Evolutionary conservation across 64 coral and sea anemone species (phyloP), one percentile per base, ranked within the genome.

Genomic region (Pocillopora verrucosa): DNA sequence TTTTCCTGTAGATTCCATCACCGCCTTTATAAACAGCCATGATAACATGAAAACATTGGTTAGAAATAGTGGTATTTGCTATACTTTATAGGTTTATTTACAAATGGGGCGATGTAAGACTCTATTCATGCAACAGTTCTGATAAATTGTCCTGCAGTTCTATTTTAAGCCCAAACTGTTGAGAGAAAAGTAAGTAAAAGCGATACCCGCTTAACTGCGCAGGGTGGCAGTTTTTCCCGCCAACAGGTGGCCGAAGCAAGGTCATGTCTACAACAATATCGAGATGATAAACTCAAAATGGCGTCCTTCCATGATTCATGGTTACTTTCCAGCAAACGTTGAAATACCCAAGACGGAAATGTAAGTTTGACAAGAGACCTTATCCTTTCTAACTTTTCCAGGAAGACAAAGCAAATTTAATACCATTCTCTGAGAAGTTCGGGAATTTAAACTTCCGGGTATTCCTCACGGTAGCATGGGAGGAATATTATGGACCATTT

Each of bases 201-300:
- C 58, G 64, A 41, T 20, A 85, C 63, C 82, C 38, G 64, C 38
- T 35, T 36, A 20, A 85, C 37, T 20, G 10, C 1, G 65, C 37
- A 85, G 63, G 82, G 82, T 85, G 82, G 82, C 19, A 72, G 41
- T 72, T 72, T 72, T 72, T 72, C 65, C 35, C 63, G 41, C 63
- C 82, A 72, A 72, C 82, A 85, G 82, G 82, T 85, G 82, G 82
- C 36, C 10, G 60, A 65, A 20, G 24, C 7, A 57, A 1, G 34
- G 59, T 19, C 12, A 9, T 41, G 5, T 68, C 41, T 17, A 24
- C 22, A 11, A n/a, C 37, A 83, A 85, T 56, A 77, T 20, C 19
- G 75, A 20, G 75, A 77, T 7, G 41, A 2, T 77, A 56, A 57
- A 11, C 19, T 85, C 16, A 58, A 72, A 37, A 85, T 85, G 82